Evolutionary conservation across 2,113 vertebrate species (phyloP).

Genomic region (Sphaerodactylus townsendi): DNA sequence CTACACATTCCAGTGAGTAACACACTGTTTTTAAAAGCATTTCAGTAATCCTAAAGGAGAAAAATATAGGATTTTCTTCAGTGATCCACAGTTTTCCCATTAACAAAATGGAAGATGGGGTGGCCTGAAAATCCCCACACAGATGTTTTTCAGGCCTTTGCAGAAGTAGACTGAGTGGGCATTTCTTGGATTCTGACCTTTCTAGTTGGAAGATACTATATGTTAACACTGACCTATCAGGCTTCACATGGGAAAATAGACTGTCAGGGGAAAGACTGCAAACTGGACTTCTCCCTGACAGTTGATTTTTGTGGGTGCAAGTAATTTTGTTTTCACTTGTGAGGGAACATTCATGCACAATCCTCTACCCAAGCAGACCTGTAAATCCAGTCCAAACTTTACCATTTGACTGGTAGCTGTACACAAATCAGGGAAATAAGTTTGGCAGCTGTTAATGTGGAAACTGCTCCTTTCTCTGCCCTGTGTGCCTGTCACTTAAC

Average conservation of each 20-base stretch:
- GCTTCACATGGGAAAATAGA: neutral
- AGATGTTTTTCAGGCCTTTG: too few relatives aligned
- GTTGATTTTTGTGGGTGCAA: neutral
- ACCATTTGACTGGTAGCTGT: neutral
- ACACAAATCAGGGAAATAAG: neutral
- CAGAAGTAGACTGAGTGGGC: neutral
- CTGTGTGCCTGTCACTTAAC: constrained; percentile 15
- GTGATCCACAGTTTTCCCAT: too few relatives aligned
- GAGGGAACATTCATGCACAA: neutral
- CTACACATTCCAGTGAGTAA: too few relatives aligned
- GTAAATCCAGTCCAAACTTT: neutral
- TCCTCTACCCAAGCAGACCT: neutral
- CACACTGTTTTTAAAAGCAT: too few relatives aligned
- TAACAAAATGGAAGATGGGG: too few relatives aligned
- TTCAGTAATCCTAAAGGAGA: too few relatives aligned
- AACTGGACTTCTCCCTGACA: neutral
- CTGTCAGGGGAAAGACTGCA: neutral
- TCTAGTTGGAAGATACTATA: neutral
- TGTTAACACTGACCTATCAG: neutral
- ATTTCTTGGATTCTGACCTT: neutral
- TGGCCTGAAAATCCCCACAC: too few relatives aligned
- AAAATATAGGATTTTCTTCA: too few relatives aligned
- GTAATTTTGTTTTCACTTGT: neutral
- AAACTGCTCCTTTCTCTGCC: neutral
- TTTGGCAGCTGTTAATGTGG: neutral